Conservation (phyloP, 2,888 invertebrate species). For the Gymnosoma rotundatum region DNA sequence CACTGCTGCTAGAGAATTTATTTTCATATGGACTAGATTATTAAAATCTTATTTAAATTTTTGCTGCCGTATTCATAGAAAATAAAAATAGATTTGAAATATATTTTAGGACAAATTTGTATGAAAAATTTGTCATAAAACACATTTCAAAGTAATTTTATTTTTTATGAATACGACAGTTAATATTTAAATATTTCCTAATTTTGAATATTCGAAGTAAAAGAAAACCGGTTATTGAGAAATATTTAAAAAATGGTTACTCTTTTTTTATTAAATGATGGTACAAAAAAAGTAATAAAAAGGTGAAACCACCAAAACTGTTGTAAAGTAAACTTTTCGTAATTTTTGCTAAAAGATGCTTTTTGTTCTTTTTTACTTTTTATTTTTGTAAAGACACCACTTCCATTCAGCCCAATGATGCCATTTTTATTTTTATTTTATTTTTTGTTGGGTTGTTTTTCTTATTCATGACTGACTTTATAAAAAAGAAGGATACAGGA, state of each 20-base stretch:
- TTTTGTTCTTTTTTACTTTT: constrained; percentile 43
- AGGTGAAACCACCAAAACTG: constrained; percentile 57
- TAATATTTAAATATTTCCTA: too few species aligned
- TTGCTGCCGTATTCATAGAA: too few species aligned
- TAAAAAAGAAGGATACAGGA: constrained; percentile 17
- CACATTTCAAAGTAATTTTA: too few species aligned
- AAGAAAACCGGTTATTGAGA: too few species aligned
- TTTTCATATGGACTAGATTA: too few species aligned
- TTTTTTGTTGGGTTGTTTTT: neutral
- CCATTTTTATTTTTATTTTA: neutral
- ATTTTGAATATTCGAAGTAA: too few species aligned
- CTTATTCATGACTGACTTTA: neutral
- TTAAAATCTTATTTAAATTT: too few species aligned
- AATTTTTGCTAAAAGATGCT: constrained; percentile 40
- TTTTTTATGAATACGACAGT: too few species aligned
- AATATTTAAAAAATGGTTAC: neutral
- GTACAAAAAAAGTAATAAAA: constrained; percentile 43
- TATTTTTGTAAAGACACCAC: constrained; percentile 52
- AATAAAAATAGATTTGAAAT: too few species aligned
- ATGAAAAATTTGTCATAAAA: too few species aligned
- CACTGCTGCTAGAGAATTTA: too few species aligned
- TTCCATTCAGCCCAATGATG: constrained; percentile 34
- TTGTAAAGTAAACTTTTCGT: constrained; percentile 44
- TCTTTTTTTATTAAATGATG: neutral
- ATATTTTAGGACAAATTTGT: too few species aligned